phyloP scores from a whole-genome alignment of 2,888 invertebrate species.

The Homarus gammarus region DNA sequence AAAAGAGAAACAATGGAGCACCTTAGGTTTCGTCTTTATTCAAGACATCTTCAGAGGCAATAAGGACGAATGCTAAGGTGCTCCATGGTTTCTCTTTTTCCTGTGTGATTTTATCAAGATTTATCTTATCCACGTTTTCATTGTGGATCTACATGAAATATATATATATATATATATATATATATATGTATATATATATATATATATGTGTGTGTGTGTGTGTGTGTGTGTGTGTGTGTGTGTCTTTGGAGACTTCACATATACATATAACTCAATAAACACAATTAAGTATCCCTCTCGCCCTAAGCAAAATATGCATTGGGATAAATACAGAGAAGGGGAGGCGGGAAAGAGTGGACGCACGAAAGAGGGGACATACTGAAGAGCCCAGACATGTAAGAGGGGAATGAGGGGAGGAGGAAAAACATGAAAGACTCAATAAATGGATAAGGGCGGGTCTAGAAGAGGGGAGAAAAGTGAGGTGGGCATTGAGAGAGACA shows the following conservation, averaged over 20 bases:
- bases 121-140: too few relatives aligned
- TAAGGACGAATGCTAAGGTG: too few relatives aligned
- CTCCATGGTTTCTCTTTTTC: too few relatives aligned
- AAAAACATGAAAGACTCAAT: constrained; percentile 60
- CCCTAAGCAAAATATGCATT: constrained; percentile 53
- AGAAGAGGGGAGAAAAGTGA: neutral
- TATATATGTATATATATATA: too few relatives aligned
- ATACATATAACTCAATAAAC: neutral
- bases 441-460: constrained; percentile 53
- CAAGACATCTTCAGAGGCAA: too few relatives aligned
- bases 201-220: neutral
- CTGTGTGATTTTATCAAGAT: too few relatives aligned
- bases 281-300: constrained; percentile 40
- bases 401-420: constrained; percentile 45
- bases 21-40: too few relatives aligned
- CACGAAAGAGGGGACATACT: constrained; percentile 39
- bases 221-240: neutral
- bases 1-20: too few relatives aligned
- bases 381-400: constrained; percentile 46
- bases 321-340: constrained; percentile 52
- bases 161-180: too few relatives aligned
- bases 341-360: constrained; percentile 16
- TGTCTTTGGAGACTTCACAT: too few relatives aligned
- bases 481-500: constrained; percentile 14
- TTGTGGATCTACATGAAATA: too few relatives aligned